A percentile compares a stretch with the other conserved stretches of the same genome.
Evolutionary conservation across 2,797 vertebrate genomes (phyloP).

Genomic region (Lepilemur ruficaudatus): DNA sequence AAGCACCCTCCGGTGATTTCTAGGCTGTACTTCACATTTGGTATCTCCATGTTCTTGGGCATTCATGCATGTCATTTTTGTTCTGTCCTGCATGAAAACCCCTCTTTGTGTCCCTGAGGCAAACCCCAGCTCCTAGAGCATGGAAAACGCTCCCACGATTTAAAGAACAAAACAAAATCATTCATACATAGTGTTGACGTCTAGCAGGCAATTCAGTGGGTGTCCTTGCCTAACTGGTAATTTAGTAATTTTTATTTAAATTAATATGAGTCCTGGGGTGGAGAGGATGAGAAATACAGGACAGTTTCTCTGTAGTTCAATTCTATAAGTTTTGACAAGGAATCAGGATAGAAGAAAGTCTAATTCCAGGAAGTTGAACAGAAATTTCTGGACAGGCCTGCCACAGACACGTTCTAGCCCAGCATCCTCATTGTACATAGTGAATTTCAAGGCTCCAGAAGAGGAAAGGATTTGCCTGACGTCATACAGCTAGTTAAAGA

Average conservation of each 20-base stretch:
- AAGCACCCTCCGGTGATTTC: neutral
- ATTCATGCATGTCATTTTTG: neutral
- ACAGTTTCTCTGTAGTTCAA: constrained; percentile 21
- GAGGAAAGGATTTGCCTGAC: neutral
- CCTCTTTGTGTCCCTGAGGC: neutral
- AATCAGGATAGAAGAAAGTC: neutral
- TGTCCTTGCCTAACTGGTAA: neutral
- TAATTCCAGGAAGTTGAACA: neutral
- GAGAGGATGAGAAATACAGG: neutral
- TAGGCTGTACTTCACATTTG: neutral
- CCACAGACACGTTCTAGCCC: neutral
- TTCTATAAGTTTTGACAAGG: constrained; percentile 14
- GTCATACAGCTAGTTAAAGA: neutral
- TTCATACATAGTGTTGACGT: neutral
- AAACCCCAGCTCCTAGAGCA: neutral
- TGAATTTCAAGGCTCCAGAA: neutral
- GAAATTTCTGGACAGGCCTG: neutral
- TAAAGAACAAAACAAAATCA: constrained; percentile 14
- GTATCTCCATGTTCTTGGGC: neutral
- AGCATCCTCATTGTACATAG: neutral
- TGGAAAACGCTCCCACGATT: neutral
- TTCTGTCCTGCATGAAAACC: neutral
- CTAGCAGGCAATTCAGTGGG: neutral
- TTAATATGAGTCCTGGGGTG: neutral
- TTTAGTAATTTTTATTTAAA: constrained; percentile 21